Evolutionary conservation across 2,797 vertebrate genomes (phyloP).

Genomic region (Esox lucius): DNA sequence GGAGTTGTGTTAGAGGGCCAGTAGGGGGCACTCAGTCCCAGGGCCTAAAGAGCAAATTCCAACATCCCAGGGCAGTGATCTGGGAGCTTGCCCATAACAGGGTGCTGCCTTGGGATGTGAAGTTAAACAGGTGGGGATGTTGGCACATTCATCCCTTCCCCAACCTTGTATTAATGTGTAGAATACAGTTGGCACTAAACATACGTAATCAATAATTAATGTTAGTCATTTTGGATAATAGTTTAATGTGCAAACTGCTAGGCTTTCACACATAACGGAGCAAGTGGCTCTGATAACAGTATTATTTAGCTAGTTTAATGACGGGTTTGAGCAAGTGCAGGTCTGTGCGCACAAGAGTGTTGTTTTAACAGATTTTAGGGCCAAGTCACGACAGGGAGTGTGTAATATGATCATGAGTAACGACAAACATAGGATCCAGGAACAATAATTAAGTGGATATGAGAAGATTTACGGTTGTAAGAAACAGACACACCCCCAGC

Average conservation of each 20-base stretch:
- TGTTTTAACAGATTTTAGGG: neutral
- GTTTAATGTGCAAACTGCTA: neutral
- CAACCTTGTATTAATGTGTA: too few species aligned
- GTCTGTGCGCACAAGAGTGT: neutral
- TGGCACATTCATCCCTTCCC: too few species aligned
- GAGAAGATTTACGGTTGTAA: neutral
- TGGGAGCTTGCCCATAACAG: neutral
- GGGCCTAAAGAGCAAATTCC: too few species aligned
- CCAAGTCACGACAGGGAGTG: neutral
- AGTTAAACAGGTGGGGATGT: too few species aligned
- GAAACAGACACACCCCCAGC: neutral
- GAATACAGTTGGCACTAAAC: too few species aligned
- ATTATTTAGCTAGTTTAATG: constrained; percentile 1
- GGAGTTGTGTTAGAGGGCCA: too few species aligned
- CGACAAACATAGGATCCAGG: neutral
- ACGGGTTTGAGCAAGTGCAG: neutral
- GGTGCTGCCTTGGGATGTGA: too few species aligned
- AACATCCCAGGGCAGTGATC: neutral
- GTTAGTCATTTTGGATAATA: too few species aligned
- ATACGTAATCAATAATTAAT: too few species aligned
- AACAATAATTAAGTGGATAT: neutral
- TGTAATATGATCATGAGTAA: neutral
- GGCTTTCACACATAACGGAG: neutral
- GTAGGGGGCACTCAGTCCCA: too few species aligned
- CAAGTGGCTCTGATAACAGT: neutral